Percentiles rank a stretch among this genome's conserved stretches.
Conservation (phyloP, 2,113 vertebrate genomes). For the Entelurus aequoreus region DNA sequence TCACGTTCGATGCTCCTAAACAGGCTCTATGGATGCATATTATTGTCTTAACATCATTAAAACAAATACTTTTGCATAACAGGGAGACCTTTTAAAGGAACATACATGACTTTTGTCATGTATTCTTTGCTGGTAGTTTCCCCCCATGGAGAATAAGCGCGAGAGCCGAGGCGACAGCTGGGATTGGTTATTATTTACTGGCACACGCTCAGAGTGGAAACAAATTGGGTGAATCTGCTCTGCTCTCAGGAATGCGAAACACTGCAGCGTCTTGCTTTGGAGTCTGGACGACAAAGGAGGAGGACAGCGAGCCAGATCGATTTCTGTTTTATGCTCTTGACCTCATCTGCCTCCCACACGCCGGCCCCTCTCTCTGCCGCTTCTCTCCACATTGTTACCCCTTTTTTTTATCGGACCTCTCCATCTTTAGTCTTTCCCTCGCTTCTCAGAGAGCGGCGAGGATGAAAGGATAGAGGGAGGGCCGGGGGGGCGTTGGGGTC, state of each 20-base stretch:
- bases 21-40: no score
- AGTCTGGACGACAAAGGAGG: constrained; percentile 1
- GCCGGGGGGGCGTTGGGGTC: background rate
- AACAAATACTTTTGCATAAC: no score
- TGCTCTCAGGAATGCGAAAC: constrained; percentile 7
- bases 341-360: background rate
- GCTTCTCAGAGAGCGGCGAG: background rate
- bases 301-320: background rate
- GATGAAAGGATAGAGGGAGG: constrained; percentile 1
- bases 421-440: constrained; percentile 3
- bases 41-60: no score
- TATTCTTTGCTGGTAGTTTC: constrained; percentile 32
- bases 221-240: constrained; percentile 61
- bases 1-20: no score
- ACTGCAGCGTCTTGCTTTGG: background rate
- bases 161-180: constrained; percentile 57
- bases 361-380: background rate
- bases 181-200: constrained; percentile 69
- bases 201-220: constrained; percentile 46
- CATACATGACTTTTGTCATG: no score
- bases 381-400: background rate
- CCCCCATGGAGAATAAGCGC: constrained; percentile 33
- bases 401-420: background rate
- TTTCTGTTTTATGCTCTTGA: constrained; percentile 1
- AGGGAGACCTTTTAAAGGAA: no score